Percentiles rank a stretch among this genome's conserved stretches.
Evolutionary conservation across 2,113 vertebrate genomes (phyloP).

Genomic region (Neoarius graeffei): DNA sequence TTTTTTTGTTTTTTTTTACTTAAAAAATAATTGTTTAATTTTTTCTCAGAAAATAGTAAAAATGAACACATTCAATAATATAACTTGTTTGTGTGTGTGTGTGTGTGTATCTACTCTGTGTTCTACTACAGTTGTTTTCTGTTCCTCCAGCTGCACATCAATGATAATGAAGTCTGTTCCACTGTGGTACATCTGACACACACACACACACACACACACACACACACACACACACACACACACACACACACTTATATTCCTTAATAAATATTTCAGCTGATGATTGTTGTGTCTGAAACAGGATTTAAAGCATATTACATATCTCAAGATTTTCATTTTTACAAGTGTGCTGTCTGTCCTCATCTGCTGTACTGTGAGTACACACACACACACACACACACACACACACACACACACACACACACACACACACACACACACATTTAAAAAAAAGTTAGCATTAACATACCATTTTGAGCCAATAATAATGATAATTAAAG

Average conservation of each 20-base stretch:
- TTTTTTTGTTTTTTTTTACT: too few relatives aligned
- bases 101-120: not conserved
- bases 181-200: slow-evolving; percentile 48
- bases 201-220: slow-evolving; percentile 16
- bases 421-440: too few relatives aligned
- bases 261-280: too few relatives aligned
- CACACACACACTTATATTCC: not conserved
- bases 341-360: slow-evolving; percentile 66
- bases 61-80: not conserved
- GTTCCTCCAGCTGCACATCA: slow-evolving; percentile 61
- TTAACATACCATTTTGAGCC: not conserved
- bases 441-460: too few relatives aligned
- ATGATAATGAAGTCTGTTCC: slow-evolving; percentile 57
- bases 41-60: not conserved
- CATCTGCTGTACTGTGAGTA: slow-evolving; percentile 71
- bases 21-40: not conserved
- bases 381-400: slow-evolving; percentile 6
- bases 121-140: slow-evolving; percentile 67
- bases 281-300: slow-evolving; percentile 31
- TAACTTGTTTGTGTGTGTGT: not conserved
- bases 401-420: not conserved
- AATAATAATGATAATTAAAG: not conserved
- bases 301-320: slow-evolving; percentile 53
- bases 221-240: not conserved
- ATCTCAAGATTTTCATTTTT: slow-evolving; percentile 61